A percentile compares a stretch with the other conserved stretches of the same genome.
phyloP scores from a whole-genome alignment of 2,888 invertebrate genomes.

The Drosophila cracens region DNA sequence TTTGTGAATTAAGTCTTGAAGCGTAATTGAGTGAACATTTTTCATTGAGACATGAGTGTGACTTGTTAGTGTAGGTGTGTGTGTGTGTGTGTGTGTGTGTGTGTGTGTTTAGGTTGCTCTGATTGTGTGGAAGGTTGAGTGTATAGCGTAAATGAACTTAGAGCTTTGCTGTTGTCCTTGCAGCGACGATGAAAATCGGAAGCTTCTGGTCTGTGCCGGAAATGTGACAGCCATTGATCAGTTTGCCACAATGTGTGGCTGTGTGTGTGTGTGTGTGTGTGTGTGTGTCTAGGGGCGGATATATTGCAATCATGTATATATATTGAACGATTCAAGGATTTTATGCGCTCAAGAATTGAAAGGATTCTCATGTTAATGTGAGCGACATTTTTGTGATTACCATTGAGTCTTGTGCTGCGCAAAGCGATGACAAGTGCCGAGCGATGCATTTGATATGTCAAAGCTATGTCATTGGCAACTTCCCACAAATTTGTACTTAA shows the following conservation, averaged over 20 bases:
- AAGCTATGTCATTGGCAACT: not conserved
- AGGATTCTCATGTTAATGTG: not conserved
- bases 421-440: not conserved
- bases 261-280: constrained; percentile 4
- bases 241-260: constrained; percentile 25
- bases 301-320: constrained; percentile 27
- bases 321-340: constrained; percentile 22
- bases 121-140: constrained; percentile 23
- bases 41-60: constrained; percentile 76
- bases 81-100: constrained; percentile 5
- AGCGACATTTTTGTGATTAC: not conserved
- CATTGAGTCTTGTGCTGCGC: not conserved
- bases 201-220: constrained; percentile 59
- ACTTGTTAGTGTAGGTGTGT: constrained; percentile 20
- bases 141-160: constrained; percentile 55
- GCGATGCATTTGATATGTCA: not conserved
- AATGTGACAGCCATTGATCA: constrained; percentile 70
- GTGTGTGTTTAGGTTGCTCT: constrained; percentile 6
- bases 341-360: not conserved
- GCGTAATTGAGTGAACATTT: constrained; percentile 82
- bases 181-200: constrained; percentile 50
- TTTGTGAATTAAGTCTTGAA: constrained; percentile 81
- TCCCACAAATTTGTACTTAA: not conserved
- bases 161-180: constrained; percentile 10
- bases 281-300: constrained; percentile 18